These are phyloP conservation scores for Apostichopus leukothele DNA, from an alignment of 53 echinoderm and acorn worm genomes.

Conservation along the genomic window DNA sequence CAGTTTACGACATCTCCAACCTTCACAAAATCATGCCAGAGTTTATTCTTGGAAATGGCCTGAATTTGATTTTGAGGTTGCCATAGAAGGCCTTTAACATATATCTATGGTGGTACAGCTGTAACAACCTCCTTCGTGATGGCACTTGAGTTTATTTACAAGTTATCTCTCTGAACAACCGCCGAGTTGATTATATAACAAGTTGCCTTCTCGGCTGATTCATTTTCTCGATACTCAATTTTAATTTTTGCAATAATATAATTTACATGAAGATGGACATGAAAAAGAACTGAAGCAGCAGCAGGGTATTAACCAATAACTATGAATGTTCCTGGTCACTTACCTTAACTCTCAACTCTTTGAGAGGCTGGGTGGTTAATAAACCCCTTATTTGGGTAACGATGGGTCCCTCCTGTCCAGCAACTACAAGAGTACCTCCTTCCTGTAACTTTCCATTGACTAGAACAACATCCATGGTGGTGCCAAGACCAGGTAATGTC, in stretches of 20 bases:
- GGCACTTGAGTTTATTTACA: too few relatives aligned
- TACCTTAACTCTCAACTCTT: conserved; percentile 95
- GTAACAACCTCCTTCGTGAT: too few relatives aligned
- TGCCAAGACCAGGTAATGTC: conserved; percentile 90
- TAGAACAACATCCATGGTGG: conserved; percentile 92
- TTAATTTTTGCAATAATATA: neutral
- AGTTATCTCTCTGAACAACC: too few relatives aligned
- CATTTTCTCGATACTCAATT: too few relatives aligned
- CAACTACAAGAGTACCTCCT: conserved; percentile 90
- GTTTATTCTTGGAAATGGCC: too few relatives aligned
- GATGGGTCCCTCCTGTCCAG: conserved; percentile 97
- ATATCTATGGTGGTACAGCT: too few relatives aligned
- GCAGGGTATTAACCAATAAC: neutral
- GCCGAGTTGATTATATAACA: too few relatives aligned
- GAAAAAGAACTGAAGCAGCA: neutral
- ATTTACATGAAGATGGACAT: neutral
- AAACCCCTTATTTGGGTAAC: conserved; percentile 81
- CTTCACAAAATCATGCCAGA: too few relatives aligned
- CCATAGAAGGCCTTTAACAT: too few relatives aligned
- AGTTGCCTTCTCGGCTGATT: too few relatives aligned
- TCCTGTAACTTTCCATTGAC: conserved; percentile 86
- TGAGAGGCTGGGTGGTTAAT: conserved; percentile 89
- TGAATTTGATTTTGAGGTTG: too few relatives aligned
- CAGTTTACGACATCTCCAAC: too few relatives aligned
- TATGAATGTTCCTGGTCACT: neutral